These are phyloP conservation scores for Tenualosa thibaudeaui DNA, from an alignment of 2,797 vertebrate genomes.

Conservation along the genomic window DNA sequence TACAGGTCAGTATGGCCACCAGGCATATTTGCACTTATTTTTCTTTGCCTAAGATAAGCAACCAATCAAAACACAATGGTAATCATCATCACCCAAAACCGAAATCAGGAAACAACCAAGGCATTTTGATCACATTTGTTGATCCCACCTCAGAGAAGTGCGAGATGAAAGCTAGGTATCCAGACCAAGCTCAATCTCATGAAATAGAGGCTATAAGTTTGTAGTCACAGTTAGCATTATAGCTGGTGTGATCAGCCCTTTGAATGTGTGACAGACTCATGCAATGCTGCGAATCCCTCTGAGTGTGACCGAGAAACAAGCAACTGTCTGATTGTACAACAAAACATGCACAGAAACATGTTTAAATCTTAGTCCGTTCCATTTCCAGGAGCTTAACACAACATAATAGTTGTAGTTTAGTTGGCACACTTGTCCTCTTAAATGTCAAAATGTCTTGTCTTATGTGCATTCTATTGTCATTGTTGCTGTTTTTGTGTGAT, in stretches of 20 bases:
- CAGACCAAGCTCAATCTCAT: too few relatives aligned
- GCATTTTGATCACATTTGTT: too few relatives aligned
- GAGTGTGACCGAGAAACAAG: not conserved
- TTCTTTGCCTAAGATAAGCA: too few relatives aligned
- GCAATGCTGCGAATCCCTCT: not conserved
- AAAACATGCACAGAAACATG: conserved; percentile 13
- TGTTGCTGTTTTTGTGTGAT: not conserved
- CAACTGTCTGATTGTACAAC: not conserved
- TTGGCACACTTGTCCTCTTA: not conserved
- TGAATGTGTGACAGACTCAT: not conserved
- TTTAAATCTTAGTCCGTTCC: not conserved
- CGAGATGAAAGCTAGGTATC: too few relatives aligned
- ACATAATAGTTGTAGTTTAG: not conserved
- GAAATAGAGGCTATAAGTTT: too few relatives aligned
- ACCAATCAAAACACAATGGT: too few relatives aligned
- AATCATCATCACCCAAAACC: too few relatives aligned
- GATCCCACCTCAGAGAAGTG: too few relatives aligned
- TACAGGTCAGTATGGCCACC: too few relatives aligned
- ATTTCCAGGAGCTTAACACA: not conserved
- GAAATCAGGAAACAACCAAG: too few relatives aligned
- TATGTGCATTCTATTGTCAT: not conserved
- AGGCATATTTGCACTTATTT: too few relatives aligned
- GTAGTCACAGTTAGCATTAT: too few relatives aligned
- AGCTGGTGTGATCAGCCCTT: not conserved
- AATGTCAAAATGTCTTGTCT: not conserved